Conservation (phyloP, 2,797 vertebrate genomes). For the Ctenopoma multispine region DNA sequence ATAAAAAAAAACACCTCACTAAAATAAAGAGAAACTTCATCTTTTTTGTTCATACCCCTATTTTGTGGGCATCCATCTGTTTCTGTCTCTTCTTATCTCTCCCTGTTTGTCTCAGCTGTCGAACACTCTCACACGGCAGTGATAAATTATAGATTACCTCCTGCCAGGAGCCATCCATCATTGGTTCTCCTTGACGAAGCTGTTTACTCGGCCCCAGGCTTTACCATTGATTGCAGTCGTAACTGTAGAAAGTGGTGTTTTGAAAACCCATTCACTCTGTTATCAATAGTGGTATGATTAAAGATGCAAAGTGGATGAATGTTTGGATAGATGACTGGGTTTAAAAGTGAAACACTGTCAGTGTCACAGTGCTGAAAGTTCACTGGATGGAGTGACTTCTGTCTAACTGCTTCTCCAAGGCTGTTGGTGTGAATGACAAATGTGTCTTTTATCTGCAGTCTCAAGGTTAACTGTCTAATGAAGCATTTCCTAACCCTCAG, state of each 20-base stretch:
- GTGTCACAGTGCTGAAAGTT: conserved; percentile 39
- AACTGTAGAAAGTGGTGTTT: conserved; percentile 32
- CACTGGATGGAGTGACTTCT: conserved; percentile 14
- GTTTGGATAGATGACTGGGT: conserved; percentile 31
- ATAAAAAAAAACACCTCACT: conserved; percentile 15
- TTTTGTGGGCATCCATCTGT: conserved; percentile 25
- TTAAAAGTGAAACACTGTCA: conserved; percentile 36
- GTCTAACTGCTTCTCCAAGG: conserved; percentile 2
- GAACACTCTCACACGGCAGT: conserved; percentile 30
- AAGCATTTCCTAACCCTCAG: conserved; percentile 7
- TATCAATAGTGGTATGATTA: conserved; percentile 41
- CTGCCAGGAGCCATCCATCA: conserved; percentile 67
- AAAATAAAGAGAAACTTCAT: conserved; percentile 26
- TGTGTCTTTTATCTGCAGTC: conserved; percentile 41
- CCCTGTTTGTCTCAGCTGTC: conserved; percentile 57
- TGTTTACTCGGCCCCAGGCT: conserved; percentile 51
- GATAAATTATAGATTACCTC: conserved; percentile 74
- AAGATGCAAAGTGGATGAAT: conserved; percentile 19
- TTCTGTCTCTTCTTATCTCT: conserved; percentile 35
- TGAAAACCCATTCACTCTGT: conserved; percentile 36
- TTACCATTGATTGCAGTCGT: conserved; percentile 53
- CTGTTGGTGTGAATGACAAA: conserved; percentile 37
- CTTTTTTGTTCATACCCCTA: background rate
- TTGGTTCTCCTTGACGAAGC: conserved; percentile 57
- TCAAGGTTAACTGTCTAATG: conserved; percentile 45